A percentile compares a stretch with the other conserved stretches of the same genome.
Conservation (phyloP, 1,140 invertebrate species). For the Campodea augens region DNA sequence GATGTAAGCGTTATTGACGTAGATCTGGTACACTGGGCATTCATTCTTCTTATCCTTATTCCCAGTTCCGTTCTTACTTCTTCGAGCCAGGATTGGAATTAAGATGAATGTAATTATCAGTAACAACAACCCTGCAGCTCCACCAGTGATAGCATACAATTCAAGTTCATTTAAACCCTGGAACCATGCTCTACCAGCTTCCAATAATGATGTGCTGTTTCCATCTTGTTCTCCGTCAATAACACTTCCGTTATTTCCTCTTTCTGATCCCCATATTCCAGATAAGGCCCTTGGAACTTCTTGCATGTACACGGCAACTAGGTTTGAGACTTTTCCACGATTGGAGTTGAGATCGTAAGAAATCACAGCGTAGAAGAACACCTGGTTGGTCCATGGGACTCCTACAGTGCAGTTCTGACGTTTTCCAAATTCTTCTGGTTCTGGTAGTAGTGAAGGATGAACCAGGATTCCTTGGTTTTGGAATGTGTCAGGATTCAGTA, state of each 20-base stretch:
- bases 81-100: conserved; percentile 13
- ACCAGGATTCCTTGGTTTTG: conserved; percentile 18
- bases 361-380: conserved; percentile 21
- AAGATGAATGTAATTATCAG: conserved; percentile 15
- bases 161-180: conserved; percentile 13
- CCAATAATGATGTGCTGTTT: conserved; percentile 13
- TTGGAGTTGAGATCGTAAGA: conserved; percentile 17
- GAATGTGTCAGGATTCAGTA: conserved; percentile 18
- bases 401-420: conserved; percentile 17
- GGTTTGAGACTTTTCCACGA: conserved; percentile 18
- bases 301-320: too few species aligned
- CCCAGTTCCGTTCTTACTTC: conserved; percentile 12
- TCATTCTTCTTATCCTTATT: conserved; percentile 13
- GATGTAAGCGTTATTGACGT: conserved; percentile 14
- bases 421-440: conserved; percentile 15
- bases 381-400: conserved; percentile 20
- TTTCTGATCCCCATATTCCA: too few species aligned
- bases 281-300: too few species aligned
- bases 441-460: conserved; percentile 18
- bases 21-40: conserved; percentile 15
- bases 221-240: too few species aligned
- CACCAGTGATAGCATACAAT: conserved; percentile 17
- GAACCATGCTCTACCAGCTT: conserved; percentile 15
- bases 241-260: too few species aligned
- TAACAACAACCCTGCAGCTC: conserved; percentile 15